Conservation (phyloP, 2,888 invertebrate species). For the Biston stratarius region DNA sequence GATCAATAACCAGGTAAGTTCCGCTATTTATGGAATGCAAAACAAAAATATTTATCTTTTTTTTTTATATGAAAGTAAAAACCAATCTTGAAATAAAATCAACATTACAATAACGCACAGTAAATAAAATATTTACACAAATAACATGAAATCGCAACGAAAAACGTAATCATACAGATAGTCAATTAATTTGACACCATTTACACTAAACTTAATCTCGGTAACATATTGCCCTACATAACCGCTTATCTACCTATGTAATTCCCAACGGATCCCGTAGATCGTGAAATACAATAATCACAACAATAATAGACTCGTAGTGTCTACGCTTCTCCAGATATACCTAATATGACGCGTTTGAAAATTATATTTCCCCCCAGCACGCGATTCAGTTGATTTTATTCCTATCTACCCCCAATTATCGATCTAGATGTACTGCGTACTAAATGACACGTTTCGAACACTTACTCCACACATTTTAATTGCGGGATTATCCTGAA, state of each 20-base stretch:
- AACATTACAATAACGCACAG: slow-evolving; percentile 43
- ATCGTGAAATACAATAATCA: slow-evolving; percentile 45
- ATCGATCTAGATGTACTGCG: no score
- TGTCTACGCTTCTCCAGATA: slow-evolving; percentile 8
- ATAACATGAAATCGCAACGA: slow-evolving; percentile 34
- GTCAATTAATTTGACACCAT: slow-evolving; percentile 19
- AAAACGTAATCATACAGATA: slow-evolving; percentile 15
- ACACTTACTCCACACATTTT: no score
- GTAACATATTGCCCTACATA: slow-evolving; percentile 16
- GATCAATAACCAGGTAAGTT: background rate
- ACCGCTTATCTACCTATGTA: slow-evolving; percentile 14
- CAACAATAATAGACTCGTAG: slow-evolving; percentile 43
- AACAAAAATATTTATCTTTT: slow-evolving; percentile 22
- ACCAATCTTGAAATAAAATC: slow-evolving; percentile 44
- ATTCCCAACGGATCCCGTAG: slow-evolving; percentile 17
- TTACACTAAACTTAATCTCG: slow-evolving; percentile 4
- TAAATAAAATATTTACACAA: slow-evolving; percentile 44
- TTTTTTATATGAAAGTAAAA: slow-evolving; percentile 38
- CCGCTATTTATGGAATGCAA: slow-evolving; percentile 39
- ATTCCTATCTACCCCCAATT: background rate
- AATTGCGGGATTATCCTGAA: no score
- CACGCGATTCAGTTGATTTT: background rate
- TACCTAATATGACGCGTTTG: background rate
- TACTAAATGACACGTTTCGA: no score
- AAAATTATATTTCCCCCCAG: background rate